phyloP scores from a whole-genome alignment of 2,797 vertebrate species.

The Acropternis orthonyx region DNA sequence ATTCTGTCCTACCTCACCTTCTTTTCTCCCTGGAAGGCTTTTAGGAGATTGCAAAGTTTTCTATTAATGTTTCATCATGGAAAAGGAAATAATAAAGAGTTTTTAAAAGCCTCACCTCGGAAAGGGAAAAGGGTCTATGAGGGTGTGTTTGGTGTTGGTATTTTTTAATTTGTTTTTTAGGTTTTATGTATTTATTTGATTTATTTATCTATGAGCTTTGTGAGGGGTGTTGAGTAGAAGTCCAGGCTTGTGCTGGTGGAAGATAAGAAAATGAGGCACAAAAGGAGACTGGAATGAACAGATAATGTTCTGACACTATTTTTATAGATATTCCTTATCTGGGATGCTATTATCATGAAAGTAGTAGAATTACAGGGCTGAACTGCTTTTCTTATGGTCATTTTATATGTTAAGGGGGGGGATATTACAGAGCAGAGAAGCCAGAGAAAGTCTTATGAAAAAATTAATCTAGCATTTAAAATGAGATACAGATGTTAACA shows the following conservation, averaged over 20 bases:
- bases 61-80: not conserved
- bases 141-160: not conserved
- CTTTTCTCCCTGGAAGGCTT: not conserved
- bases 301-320: constrained; percentile 8
- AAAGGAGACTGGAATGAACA: not conserved
- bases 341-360: not conserved
- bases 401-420: not conserved
- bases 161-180: not conserved
- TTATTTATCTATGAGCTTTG: not conserved
- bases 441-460: not conserved
- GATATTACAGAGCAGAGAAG: not conserved
- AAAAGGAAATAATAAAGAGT: not conserved
- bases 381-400: constrained; percentile 9
- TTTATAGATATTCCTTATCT: constrained; percentile 24
- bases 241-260: not conserved
- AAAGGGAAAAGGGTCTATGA: not conserved
- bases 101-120: not conserved
- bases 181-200: not conserved
- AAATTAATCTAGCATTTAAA: not conserved
- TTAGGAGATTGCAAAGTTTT: not conserved
- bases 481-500: not conserved
- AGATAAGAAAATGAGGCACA: constrained; percentile 13
- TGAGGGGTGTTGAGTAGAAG: not conserved
- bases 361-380: constrained; percentile 12
- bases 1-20: not conserved